phyloP scores from a whole-genome alignment of 2,888 invertebrate genomes.

The Tenodera sinensis region DNA sequence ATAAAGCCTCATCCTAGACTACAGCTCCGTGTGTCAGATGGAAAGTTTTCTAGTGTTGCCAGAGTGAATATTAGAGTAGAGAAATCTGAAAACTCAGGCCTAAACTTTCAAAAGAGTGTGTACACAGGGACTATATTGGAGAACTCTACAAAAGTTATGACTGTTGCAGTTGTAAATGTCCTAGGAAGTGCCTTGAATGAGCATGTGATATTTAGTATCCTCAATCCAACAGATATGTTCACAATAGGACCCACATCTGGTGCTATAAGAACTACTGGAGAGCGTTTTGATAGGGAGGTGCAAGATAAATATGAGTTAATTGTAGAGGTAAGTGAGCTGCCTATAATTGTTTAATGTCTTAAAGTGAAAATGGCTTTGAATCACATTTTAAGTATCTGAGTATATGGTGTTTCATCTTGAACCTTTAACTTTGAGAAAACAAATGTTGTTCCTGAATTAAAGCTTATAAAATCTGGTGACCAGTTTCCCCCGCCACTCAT shows the following conservation, averaged over 20 bases:
- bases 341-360: too few species aligned
- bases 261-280: conserved; percentile 79
- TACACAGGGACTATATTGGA: conserved; percentile 81
- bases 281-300: conserved; percentile 81
- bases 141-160: conserved; percentile 77
- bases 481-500: too few species aligned
- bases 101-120: conserved; percentile 74
- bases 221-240: conserved; percentile 85
- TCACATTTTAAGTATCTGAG: too few species aligned
- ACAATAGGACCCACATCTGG: conserved; percentile 87
- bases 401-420: too few species aligned
- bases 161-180: conserved; percentile 82
- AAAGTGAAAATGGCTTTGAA: too few species aligned
- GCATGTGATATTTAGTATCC: conserved; percentile 77
- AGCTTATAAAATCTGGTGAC: too few species aligned
- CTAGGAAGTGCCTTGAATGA: conserved; percentile 83
- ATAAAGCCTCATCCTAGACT: conserved; percentile 58
- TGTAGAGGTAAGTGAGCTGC: conserved; percentile 62
- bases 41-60: conserved; percentile 70
- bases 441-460: too few species aligned
- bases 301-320: conserved; percentile 78
- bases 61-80: conserved; percentile 66
- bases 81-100: conserved; percentile 66
- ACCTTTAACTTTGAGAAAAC: too few species aligned
- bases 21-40: conserved; percentile 82